Base-by-base conservation (phyloP, 2,113 vertebrate species). In the Corydoras maculifer region DNA sequence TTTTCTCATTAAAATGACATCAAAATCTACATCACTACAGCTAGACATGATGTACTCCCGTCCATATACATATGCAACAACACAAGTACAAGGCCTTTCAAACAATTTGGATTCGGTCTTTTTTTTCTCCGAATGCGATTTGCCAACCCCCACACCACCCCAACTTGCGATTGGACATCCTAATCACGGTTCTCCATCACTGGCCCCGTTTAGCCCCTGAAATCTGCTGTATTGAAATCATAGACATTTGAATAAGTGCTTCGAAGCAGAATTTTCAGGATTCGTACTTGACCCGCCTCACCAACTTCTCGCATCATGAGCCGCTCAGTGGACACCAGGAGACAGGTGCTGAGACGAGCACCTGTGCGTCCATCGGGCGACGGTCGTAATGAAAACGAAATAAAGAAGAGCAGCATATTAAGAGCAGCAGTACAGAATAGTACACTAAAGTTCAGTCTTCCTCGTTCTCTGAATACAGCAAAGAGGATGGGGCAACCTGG, bases 11-110 rank as follows among this genome's bases (percentile, higher is more conserved):
- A 81, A 43, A 79, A 82, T 83, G 79, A 84, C 76, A 86, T 81
- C 82, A 75, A 82, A 86, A 81, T 79, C 75, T 78, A 87, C 88
- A 70, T 80, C 76, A 77, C 80, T 78, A 83, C 79, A 82, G 70
- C 75, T 71, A 79, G 31, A 77, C 78, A 77, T 43, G 35, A 43
- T 43, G 79, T 79, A 79, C 82, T 30, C 81, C 3, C 60, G 82
- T 53, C 80, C 81, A 87, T 79, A 70, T 83, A 87, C 84, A 85
- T 85, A 8, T 58, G 78, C 81, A 80, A 77, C 75, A 70, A 65
- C 63, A 81, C 74, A 80, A 80, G 70, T 73, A 74, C 76, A 77
- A 78, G 76, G 79, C 70, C 76, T 78, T 80, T 73, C 67, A 12
- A 69, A 48, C 76, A 63, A 81, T 78, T 15, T 59, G 53, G 75